Percentiles rank a stretch among this genome's conserved stretches.
Conservation (phyloP, 2,888 invertebrate genomes). For the Adelognathus sp. region DNA sequence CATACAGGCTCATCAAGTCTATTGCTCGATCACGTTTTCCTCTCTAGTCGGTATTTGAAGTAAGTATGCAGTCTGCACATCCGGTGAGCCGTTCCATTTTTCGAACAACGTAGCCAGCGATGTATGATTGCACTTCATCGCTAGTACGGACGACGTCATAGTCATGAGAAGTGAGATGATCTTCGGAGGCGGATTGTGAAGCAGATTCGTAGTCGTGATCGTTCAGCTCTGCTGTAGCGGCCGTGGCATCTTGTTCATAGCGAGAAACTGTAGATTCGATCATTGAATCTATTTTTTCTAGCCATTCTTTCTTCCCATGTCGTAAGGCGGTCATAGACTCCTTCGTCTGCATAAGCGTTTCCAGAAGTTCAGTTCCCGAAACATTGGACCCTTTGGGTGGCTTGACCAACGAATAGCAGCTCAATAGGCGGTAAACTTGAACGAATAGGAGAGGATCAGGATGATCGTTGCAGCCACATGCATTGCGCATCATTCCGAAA, state of each 20-base stretch:
- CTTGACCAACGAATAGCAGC: conserved; percentile 53
- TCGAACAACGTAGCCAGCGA: conserved; percentile 38
- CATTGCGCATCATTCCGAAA: conserved; percentile 47
- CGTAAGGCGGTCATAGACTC: not conserved
- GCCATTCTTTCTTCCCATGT: not conserved
- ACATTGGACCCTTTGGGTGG: conserved; percentile 60
- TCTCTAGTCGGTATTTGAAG: not conserved
- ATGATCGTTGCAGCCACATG: conserved; percentile 58
- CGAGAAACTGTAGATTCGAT: not conserved
- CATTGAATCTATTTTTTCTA: not conserved
- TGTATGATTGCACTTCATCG: conserved; percentile 37
- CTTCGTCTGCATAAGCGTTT: conserved; percentile 27
- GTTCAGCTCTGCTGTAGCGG: too few species aligned
- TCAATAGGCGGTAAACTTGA: conserved; percentile 52
- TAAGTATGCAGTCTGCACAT: not conserved
- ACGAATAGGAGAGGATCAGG: conserved; percentile 57
- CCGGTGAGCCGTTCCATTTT: not conserved
- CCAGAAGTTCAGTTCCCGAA: conserved; percentile 2
- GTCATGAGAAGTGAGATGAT: not conserved
- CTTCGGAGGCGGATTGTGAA: not conserved
- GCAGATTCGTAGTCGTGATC: not conserved
- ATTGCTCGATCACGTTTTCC: not conserved
- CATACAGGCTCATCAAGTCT: not conserved
- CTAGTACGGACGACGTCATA: conserved; percentile 38
- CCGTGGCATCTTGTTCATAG: not conserved